Base-by-base conservation (phyloP, 2,888 invertebrate genomes). In the Cerastoderma edule region DNA sequence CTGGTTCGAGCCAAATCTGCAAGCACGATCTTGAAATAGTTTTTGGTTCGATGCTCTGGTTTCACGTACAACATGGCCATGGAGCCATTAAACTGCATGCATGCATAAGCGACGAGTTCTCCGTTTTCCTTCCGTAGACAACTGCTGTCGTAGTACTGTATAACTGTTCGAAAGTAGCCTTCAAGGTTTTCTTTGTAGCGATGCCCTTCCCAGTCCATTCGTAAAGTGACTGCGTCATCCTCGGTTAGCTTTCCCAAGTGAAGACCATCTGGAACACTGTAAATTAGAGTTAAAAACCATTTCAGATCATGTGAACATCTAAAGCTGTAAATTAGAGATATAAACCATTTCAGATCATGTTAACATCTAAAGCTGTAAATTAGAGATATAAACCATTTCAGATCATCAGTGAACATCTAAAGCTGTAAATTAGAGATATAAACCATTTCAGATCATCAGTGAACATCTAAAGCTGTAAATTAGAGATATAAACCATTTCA, bases 61-160 rank as follows among this genome's bases (percentile, higher is more conserved):
- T 85, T 83, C 4, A 89, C 89, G 69, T 86, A 88, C 54, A 90
- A 39, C 85, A 89, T 89, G 5, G 89, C 89, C 80, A 90, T 89
- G 6, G 89, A 86, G 0, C 90, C 89, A 66, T 90, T 89, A 72
- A 84, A 89, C 78, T 90, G 89, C 87, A 89, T 89, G 69, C 86
- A 88, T n/a, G 87, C 85, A 76, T 90, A 90, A 1, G 90, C 89
- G 24, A 87, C 72, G 19, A 90, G 78, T 53, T 83, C 83, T 0
- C 88, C 89, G 8, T 87, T 66, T 10, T 60, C 63, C 27, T 85
- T 85, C 1, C 86, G 77, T 0, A 89, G 80, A 71, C 89, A 89
- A 60, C 88, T 88, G 71, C 85, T 89, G 67, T 89, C 89, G 75
- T 88, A 90, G 54, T 86, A 82, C 22, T 85, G 75, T 2, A 89